Percentiles rank a stretch among this genome's conserved stretches.
Conservation (phyloP, 2,113 vertebrate genomes). For the Periophthalmus modestus region DNA sequence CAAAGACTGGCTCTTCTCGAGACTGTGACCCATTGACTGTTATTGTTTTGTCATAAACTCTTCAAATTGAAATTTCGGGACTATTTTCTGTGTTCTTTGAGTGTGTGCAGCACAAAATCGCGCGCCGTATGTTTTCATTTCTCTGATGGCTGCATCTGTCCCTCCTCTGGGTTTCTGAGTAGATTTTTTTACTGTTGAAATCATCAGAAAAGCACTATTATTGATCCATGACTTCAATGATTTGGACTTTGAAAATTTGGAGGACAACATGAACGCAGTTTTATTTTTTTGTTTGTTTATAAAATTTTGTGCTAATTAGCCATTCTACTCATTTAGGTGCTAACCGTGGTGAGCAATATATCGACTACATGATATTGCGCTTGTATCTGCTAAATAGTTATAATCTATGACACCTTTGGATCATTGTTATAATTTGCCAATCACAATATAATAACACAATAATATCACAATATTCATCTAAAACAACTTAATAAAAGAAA, state of each 20-base stretch:
- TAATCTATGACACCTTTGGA: too few relatives aligned
- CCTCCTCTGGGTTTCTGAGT: background rate
- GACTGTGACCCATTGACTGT: conserved; percentile 7
- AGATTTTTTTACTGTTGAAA: background rate
- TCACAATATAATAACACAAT: too few relatives aligned
- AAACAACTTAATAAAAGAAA: too few relatives aligned
- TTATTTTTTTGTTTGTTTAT: background rate
- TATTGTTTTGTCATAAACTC: background rate
- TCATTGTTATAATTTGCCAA: too few relatives aligned
- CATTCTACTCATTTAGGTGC: background rate
- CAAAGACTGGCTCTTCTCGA: conserved; percentile 39
- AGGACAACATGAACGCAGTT: background rate
- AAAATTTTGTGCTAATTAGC: background rate
- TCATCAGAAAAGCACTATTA: background rate
- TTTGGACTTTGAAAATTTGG: background rate
- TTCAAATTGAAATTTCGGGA: background rate
- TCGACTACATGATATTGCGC: background rate
- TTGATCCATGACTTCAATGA: background rate
- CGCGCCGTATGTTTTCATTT: background rate
- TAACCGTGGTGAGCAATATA: background rate
- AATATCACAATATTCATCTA: too few relatives aligned
- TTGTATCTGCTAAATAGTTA: too few relatives aligned
- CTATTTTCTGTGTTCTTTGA: background rate
- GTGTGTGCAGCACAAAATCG: background rate
- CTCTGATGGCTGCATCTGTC: background rate